Evolutionary conservation across 2,797 vertebrate species (phyloP).

Genomic region (Brachyrhaphis roseni): DNA sequence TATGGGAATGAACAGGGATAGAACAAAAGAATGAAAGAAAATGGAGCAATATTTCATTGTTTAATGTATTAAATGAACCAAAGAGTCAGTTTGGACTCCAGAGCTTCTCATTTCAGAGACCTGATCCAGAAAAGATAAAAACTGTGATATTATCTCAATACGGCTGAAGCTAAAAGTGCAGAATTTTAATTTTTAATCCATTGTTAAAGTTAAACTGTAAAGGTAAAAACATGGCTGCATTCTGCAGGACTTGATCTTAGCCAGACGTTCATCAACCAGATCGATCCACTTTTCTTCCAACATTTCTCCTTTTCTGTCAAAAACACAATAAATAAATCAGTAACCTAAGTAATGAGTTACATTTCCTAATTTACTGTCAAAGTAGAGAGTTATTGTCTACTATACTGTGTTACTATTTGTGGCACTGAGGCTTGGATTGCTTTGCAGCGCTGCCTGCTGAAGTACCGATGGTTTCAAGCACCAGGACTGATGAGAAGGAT

Average conservation of each 20-base stretch:
- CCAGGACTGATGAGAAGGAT: constrained; percentile 12
- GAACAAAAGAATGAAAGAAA: neutral
- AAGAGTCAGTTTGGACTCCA: neutral
- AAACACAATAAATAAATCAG: neutral
- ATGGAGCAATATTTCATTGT: neutral
- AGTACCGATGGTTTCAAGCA: neutral
- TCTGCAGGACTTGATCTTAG: too few relatives aligned
- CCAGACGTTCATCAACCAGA: too few relatives aligned
- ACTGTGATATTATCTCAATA: neutral
- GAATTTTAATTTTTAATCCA: neutral
- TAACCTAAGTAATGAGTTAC: neutral
- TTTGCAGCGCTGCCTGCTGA: neutral
- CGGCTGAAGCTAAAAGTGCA: neutral
- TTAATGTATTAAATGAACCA: neutral
- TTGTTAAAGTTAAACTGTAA: neutral
- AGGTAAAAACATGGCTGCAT: neutral
- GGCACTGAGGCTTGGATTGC: neutral
- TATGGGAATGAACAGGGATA: neutral
- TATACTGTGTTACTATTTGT: neutral
- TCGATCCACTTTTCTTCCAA: too few relatives aligned
- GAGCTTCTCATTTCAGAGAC: neutral
- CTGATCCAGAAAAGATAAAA: neutral
- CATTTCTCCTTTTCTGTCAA: neutral
- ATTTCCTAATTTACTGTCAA: neutral
- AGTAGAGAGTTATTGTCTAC: neutral